A percentile compares a stretch with the other conserved stretches of the same genome.
Conservation (phyloP, 1,140 invertebrate genomes). For the Phymastichus coffea region DNA sequence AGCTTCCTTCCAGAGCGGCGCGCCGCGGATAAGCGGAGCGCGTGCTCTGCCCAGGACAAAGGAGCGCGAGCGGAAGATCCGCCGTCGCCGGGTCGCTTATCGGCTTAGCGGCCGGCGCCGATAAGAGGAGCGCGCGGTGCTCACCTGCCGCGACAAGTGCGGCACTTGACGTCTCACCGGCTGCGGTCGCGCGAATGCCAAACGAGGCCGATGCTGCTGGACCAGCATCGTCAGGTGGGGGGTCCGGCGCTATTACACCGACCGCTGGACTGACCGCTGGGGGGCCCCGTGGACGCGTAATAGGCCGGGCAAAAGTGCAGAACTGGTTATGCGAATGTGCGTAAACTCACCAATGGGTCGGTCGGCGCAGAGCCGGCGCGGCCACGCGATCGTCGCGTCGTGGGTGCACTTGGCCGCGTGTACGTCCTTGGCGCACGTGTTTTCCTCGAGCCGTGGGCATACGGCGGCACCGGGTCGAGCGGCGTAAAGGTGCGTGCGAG, state of each 20-base stretch:
- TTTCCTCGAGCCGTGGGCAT: background rate
- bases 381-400: background rate
- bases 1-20: no score
- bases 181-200: background rate
- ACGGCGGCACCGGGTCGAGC: background rate
- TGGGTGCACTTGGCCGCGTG: background rate
- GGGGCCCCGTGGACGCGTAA: background rate
- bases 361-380: no score
- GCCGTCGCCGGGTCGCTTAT: no score
- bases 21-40: no score
- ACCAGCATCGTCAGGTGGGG: background rate
- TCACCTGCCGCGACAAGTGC: constrained; percentile 1
- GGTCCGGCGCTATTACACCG: background rate
- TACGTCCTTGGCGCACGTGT: background rate
- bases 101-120: no score
- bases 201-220: background rate
- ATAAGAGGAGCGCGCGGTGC: no score
- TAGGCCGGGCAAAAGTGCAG: background rate
- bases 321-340: background rate
- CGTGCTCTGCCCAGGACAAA: no score
- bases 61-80: no score
- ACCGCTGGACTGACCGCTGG: no score
- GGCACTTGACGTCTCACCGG: background rate
- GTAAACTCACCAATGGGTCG: no score
- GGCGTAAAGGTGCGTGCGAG: constrained; percentile 23